Base-by-base conservation (phyloP, 2,888 invertebrate genomes). In the Torymus auratus region DNA sequence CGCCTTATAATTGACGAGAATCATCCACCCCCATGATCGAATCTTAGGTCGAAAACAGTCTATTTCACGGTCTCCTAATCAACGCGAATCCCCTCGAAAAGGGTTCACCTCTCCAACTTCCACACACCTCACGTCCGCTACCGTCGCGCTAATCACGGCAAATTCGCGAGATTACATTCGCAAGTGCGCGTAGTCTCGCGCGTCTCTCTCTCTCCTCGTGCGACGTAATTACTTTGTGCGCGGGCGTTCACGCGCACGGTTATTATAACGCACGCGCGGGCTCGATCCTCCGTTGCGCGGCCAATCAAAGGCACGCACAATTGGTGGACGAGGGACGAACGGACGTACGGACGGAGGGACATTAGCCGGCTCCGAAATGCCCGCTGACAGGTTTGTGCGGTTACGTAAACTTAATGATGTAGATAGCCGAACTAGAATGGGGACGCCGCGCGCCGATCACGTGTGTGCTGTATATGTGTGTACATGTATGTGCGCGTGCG, bases 371-470 rank as follows among this genome's bases (percentile, higher is more conserved):
- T 86, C 88, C 88, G 84, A 89, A 89, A 89, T 87, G 87, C 87
- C 86, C 85, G 85, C 85, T 87, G 88, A 88, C 88, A 86, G 88
- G 87, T 89, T 88, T 87, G 85, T 86, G 87, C 85, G 88, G 89
- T 90, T 89, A 88, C 87, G 88, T 88, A 89, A 89, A 89, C 87
- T 87, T 88, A 86, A 88, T 87, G 88, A 89, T 88, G 88, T 86
- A 87, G 87, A 89, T 81, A 64, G 61, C 53, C 69, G 80, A 89
- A 88, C 88, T 88, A 88, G 88, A 89, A 89, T 87, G 88, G 86
- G 89, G 86, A 87, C 88, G 86, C 84, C 62, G 7, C 41, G 41
- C 7, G n/a, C n/a, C n/a, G n/a, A 41, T 41, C 7, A 41, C 41
- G 41, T 7, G 41, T 41, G 7, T 41, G 41, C 7, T 7, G 41